These are phyloP conservation scores for Dasyprocta punctata DNA, from an alignment of 2,113 vertebrate species.

Conservation along the genomic window DNA sequence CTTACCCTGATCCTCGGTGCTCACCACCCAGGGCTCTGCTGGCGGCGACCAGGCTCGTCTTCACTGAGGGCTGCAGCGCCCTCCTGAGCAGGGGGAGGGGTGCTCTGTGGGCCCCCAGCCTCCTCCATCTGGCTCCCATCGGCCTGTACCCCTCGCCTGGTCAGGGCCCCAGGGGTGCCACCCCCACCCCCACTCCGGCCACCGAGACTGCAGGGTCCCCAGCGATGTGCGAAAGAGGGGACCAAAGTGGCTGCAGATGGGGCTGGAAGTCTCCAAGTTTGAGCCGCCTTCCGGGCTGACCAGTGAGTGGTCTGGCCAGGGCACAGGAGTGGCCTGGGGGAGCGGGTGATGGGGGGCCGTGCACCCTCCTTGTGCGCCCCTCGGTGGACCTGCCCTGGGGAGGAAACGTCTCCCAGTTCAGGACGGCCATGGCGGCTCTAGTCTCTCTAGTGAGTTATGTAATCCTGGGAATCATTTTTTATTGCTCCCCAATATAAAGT, in stretches of 20 bases:
- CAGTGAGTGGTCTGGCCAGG: not conserved
- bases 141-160: not conserved
- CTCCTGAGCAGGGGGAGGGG: not conserved
- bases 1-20: not conserved
- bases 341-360: not conserved
- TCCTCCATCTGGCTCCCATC: not conserved
- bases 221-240: not conserved
- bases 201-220: not conserved
- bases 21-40: not conserved
- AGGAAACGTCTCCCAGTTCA: not conserved
- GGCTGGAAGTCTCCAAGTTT: not conserved
- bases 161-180: not conserved
- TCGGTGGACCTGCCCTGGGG: not conserved
- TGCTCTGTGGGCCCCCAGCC: no score
- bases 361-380: not conserved
- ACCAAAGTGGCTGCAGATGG: not conserved
- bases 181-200: not conserved
- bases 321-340: no score
- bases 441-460: not conserved
- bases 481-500: not conserved
- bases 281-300: not conserved
- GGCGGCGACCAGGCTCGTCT: not conserved
- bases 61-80: rapidly evolving
- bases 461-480: not conserved
- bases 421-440: not conserved